A percentile compares a stretch with the other conserved stretches of the same genome.
These are phyloP conservation scores for Echinops telfairi DNA, from an alignment of 2,113 vertebrate species.

Conservation along the genomic window DNA sequence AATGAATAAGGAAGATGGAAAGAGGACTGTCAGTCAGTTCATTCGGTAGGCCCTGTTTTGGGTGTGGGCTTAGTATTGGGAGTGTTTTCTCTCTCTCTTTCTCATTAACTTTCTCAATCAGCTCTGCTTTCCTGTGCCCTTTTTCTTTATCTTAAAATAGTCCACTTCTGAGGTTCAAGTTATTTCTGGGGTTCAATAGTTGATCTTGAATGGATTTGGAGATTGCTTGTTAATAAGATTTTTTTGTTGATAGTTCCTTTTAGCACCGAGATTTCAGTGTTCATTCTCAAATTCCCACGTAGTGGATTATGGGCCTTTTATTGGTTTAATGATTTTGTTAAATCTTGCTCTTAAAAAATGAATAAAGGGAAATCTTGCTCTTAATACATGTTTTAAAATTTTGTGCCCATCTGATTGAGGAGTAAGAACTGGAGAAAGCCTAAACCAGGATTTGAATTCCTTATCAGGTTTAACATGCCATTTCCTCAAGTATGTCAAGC, in stretches of 20 bases:
- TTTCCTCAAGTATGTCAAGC: neutral
- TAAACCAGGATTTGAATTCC: neutral
- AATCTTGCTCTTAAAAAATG: slow-evolving; percentile 52
- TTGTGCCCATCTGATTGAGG: slow-evolving; percentile 52
- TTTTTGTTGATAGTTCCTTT: slow-evolving; percentile 67
- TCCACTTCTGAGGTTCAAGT: slow-evolving; percentile 18
- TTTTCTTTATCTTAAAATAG: slow-evolving; percentile 59
- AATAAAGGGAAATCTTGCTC: slow-evolving; percentile 41
- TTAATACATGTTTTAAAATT: slow-evolving; percentile 53
- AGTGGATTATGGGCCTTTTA: neutral
- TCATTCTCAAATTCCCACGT: slow-evolving; percentile 34
- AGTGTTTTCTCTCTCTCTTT: neutral
- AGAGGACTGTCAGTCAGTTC: slow-evolving; percentile 2
- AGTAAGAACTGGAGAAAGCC: slow-evolving; percentile 40
- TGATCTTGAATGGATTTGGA: neutral
- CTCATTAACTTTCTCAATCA: slow-evolving; percentile 55
- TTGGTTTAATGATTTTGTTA: neutral
- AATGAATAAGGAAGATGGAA: slow-evolving; percentile 28
- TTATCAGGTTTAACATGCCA: slow-evolving; percentile 9
- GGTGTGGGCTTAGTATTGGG: neutral
- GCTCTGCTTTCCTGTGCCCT: slow-evolving; percentile 30
- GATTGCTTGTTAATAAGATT: slow-evolving; percentile 57
- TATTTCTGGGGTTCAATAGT: slow-evolving; percentile 49
- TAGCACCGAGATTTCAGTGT: slow-evolving; percentile 60
- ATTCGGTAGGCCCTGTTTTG: slow-evolving; percentile 10